Conservation (phyloP, 2,797 vertebrate genomes). For the Glyptemys insculpta region DNA sequence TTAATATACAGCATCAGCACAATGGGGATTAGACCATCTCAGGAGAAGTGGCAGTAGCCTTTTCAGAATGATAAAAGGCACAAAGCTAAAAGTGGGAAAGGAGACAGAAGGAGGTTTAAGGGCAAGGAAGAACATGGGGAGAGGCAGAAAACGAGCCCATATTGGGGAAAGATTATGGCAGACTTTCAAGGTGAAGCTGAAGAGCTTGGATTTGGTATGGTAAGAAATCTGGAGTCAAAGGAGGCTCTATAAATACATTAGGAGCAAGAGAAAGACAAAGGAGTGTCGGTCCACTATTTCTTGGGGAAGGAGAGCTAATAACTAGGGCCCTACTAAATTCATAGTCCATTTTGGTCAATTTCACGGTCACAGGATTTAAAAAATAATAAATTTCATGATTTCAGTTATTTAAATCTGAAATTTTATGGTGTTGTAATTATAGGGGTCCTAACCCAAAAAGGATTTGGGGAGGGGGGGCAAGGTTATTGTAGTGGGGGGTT, state of each 20-base stretch:
- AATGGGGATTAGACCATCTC: background rate
- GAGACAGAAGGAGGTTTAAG: background rate
- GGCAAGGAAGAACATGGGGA: background rate
- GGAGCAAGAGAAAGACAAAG: too few relatives aligned
- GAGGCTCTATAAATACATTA: background rate
- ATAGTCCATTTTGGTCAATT: too few relatives aligned
- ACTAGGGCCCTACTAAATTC: too few relatives aligned
- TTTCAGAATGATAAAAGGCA: background rate
- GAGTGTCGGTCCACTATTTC: too few relatives aligned
- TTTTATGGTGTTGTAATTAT: too few relatives aligned
- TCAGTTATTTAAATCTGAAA: too few relatives aligned
- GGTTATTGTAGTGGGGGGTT: too few relatives aligned
- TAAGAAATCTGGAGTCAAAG: background rate
- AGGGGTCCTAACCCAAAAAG: too few relatives aligned
- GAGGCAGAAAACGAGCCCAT: background rate
- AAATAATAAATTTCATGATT: too few relatives aligned
- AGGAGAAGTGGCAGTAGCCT: background rate
- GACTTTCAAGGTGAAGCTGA: background rate
- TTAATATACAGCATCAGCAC: background rate
- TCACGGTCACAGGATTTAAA: too few relatives aligned
- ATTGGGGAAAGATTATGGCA: background rate
- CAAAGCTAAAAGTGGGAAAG: background rate
- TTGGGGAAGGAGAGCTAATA: too few relatives aligned
- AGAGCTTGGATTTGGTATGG: background rate
- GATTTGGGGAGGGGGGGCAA: too few relatives aligned